phyloP scores from a whole-genome alignment of 2,797 vertebrate genomes.

The Enteromius fasciolatus region DNA sequence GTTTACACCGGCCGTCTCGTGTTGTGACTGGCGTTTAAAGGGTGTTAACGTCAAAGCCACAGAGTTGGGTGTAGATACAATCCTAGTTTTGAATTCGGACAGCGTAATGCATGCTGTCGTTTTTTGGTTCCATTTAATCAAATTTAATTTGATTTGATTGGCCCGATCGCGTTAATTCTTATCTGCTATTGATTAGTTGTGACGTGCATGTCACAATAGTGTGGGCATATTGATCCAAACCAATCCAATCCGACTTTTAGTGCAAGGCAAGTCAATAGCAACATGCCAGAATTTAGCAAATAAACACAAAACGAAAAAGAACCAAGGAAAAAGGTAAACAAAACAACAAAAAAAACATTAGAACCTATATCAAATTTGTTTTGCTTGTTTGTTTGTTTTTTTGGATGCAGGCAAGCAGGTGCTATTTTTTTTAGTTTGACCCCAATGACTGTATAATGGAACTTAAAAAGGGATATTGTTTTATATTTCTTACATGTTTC shows the following conservation, averaged over 20 bases:
- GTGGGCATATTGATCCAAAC: constrained; percentile 60
- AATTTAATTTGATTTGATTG: constrained; percentile 43
- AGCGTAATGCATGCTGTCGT: constrained; percentile 54
- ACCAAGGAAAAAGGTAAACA: constrained; percentile 54
- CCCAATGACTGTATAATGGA: constrained; percentile 7
- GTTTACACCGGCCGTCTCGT: constrained; percentile 15
- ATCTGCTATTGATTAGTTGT: constrained; percentile 56
- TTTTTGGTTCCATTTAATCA: not conserved
- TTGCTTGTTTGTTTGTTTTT: not conserved
- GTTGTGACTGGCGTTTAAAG: constrained; percentile 10
- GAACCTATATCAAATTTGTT: constrained; percentile 26
- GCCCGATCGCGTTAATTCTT: constrained; percentile 49
- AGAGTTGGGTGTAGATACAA: constrained; percentile 15
- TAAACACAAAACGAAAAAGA: constrained; percentile 67
- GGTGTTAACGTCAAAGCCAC: not conserved
- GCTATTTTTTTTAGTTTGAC: not conserved
- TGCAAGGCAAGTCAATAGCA: constrained; percentile 63
- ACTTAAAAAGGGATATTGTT: constrained; percentile 21
- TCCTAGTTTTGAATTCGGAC: constrained; percentile 46
- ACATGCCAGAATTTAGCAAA: constrained; percentile 65
- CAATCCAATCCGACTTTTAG: constrained; percentile 42
- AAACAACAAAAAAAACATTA: constrained; percentile 38
- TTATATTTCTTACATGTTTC: constrained; percentile 30
- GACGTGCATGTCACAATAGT: constrained; percentile 62
- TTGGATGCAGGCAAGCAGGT: constrained; percentile 43